These are phyloP conservation scores for Apodemia hepburni DNA, from an alignment of 2,888 invertebrate genomes.

Conservation along the genomic window DNA sequence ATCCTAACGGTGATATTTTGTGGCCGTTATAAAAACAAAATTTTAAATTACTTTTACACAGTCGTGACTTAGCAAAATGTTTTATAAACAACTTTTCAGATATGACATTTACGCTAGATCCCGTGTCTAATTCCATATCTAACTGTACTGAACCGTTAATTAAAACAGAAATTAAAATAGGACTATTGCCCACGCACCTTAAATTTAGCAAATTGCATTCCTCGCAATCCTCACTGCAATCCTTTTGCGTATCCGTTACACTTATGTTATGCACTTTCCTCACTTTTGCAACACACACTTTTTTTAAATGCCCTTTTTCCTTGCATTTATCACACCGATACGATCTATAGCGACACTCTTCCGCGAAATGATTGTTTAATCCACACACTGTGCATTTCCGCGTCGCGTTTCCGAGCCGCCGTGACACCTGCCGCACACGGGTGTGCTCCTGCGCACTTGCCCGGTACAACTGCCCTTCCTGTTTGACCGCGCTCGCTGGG, in stretches of 20 bases:
- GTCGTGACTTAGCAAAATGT: background rate
- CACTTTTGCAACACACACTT: slow-evolving; percentile 24
- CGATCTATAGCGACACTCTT: slow-evolving; percentile 12
- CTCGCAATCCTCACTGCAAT: slow-evolving; percentile 18
- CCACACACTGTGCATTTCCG: background rate
- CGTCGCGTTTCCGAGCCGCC: background rate
- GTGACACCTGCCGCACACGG: too few relatives aligned
- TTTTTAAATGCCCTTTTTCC: slow-evolving; percentile 33
- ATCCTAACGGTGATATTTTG: slow-evolving; percentile 32
- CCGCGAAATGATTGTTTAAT: slow-evolving; percentile 4
- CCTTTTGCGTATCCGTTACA: background rate
- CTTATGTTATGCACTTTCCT: background rate
- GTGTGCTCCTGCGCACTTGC: too few relatives aligned
- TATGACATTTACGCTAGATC: slow-evolving; percentile 30
- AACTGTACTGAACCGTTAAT: slow-evolving; percentile 17
- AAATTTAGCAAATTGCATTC: slow-evolving; percentile 30
- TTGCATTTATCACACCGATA: slow-evolving; percentile 27
- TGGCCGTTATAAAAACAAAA: slow-evolving; percentile 35
- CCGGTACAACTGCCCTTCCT: too few relatives aligned
- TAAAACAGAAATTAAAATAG: slow-evolving; percentile 23
- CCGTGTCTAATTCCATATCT: slow-evolving; percentile 32
- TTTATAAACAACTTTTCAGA: too few relatives aligned
- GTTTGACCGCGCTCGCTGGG: too few relatives aligned
- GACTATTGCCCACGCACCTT: slow-evolving; percentile 29
- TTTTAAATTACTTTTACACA: slow-evolving; percentile 23